phyloP scores from a whole-genome alignment of 2,797 vertebrate genomes.

The Scleropages formosus region DNA sequence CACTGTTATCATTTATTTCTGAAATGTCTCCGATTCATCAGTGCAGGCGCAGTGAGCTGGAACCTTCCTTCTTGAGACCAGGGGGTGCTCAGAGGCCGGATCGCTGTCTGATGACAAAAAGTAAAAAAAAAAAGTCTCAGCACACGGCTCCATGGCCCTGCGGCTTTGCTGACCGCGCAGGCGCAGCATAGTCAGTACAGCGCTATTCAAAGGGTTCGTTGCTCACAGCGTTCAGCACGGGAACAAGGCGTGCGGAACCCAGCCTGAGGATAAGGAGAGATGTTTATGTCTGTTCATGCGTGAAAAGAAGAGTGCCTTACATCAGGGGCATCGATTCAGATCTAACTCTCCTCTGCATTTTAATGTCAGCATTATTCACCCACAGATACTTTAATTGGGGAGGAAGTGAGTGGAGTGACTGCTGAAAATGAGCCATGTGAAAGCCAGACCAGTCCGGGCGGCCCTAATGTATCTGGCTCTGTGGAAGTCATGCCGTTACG shows the following conservation, averaged over 20 bases:
- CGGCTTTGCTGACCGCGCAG: not conserved
- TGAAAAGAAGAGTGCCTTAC: not conserved
- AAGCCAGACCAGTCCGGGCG: not conserved
- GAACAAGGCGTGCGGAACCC: not conserved
- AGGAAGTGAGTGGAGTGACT: not conserved
- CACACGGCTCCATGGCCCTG: not conserved
- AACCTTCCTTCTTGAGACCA: no score
- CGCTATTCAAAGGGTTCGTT: not conserved
- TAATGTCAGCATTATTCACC: conserved; percentile 8
- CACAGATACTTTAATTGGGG: not conserved
- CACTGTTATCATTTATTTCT: no score
- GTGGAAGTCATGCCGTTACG: not conserved
- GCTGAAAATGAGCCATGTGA: conserved; percentile 8
- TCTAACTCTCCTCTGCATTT: not conserved
- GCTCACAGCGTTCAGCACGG: not conserved
- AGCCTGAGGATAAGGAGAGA: not conserved
- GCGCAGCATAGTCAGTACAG: not conserved
- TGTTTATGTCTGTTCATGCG: not conserved
- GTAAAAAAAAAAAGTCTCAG: no score
- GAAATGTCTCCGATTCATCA: no score
- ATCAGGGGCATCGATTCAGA: not conserved
- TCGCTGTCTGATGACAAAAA: no score
- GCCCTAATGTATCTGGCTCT: not conserved
- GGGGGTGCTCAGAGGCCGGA: no score
- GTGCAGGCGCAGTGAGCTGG: no score